Base-by-base conservation (phyloP, 2,888 invertebrate species). In the Encarsia formosa region DNA sequence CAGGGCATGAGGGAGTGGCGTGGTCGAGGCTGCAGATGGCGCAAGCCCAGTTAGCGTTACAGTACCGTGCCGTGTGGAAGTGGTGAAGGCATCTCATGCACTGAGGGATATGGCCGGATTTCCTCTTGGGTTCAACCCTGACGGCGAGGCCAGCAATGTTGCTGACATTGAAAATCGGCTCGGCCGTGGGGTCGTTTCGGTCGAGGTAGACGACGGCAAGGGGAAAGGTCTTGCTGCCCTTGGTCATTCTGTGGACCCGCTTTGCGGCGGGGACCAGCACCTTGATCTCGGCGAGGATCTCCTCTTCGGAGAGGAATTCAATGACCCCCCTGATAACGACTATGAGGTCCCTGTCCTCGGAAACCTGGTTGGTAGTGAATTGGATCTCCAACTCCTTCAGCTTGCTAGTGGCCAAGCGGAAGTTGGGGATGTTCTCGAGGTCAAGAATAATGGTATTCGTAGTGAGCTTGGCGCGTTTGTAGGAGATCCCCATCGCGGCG, bases 351-450 rank as follows among this genome's bases (percentile, higher is more conserved):
- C n/a, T n/a, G n/a, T n/a, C n/a, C 22, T 51, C 23, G 9, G 37
- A 38, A 18, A 51, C 29, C 19, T 51, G 46, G 24, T 51, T 29
- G 5, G 43, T 51, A 18, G 40, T 46, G 40, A 39, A 51, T 16
- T 23, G 20, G 39, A 45, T 39, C 2, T 45, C 29, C 5, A 19
- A 26, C 15, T 40, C 35, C 1, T 52, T 40, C 29, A 42, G 11
- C 26, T 29, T 23, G 43, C 15, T 40, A 2, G 40, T 52, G 13
- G 40, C 24, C 13, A 15, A 18, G 9, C 51, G 31, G 15, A 51
- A 38, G 8, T 38, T 45, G 2, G 39, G 40, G 5, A 51, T 45
- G 2, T 38, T n/a, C 15, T 29, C 24, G 22, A 37, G 45, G 24
- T 31, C 45, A 5, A 52, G n/a, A 29, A 29, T 31, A 1, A 52